phyloP scores from a whole-genome alignment of 2,113 vertebrate species.

The Todiramphus saurophagus region DNA sequence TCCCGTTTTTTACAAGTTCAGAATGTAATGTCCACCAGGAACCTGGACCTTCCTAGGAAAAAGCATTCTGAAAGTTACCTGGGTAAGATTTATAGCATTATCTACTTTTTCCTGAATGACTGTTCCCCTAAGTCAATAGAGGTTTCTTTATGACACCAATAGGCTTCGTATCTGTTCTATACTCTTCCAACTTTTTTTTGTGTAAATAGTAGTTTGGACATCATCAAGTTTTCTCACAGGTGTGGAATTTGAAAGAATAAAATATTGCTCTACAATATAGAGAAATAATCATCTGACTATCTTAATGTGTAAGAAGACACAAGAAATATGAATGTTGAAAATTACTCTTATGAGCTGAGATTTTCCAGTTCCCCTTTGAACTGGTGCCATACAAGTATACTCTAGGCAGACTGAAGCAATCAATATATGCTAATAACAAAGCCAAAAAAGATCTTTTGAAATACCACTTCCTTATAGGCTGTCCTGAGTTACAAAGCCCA shows the following conservation, averaged over 20 bases:
- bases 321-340: neutral
- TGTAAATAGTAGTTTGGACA: neutral
- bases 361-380: neutral
- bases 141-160: neutral
- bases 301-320: neutral
- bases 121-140: neutral
- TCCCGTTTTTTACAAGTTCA: conserved; percentile 53
- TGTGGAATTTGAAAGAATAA: neutral
- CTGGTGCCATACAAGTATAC: neutral
- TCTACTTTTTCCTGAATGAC: neutral
- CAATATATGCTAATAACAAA: neutral
- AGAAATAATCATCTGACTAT: neutral
- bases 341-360: neutral
- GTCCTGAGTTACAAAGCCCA: neutral
- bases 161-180: neutral
- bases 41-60: conserved; percentile 68
- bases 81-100: neutral
- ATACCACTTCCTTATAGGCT: neutral
- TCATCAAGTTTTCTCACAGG: neutral
- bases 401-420: neutral
- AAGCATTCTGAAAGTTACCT: neutral
- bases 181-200: neutral
- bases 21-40: conserved; percentile 69
- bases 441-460: neutral
- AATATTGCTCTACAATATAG: neutral